Conservation (phyloP, 2,888 invertebrate species). For the Acronicta leporina region DNA sequence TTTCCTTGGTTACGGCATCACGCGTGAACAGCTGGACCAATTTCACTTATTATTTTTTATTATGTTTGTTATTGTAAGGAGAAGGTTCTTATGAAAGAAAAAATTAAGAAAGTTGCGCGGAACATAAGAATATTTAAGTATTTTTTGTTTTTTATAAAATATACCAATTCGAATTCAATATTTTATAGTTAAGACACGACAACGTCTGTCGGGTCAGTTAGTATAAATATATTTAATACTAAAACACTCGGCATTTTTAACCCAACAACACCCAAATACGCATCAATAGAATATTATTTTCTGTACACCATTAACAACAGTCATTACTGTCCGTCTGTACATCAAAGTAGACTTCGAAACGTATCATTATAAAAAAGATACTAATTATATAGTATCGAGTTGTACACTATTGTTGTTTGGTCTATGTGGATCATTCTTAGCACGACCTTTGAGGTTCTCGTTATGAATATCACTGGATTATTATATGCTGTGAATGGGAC, state of each 20-base stretch:
- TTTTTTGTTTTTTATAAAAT: too few species aligned
- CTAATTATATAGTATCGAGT: conserved; percentile 35
- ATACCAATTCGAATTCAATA: too few species aligned
- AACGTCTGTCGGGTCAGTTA: too few species aligned
- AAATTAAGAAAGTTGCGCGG: too few species aligned
- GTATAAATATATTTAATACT: neutral
- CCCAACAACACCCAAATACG: neutral
- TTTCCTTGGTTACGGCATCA: too few species aligned
- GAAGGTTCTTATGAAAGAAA: too few species aligned
- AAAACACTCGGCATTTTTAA: neutral
- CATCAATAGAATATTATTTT: conserved; percentile 15
- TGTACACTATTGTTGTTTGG: conserved; percentile 15
- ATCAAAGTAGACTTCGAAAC: conserved; percentile 20
- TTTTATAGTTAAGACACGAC: too few species aligned
- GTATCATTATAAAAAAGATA: conserved; percentile 37
- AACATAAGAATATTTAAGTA: too few species aligned
- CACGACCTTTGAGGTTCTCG: conserved; percentile 15
- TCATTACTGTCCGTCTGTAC: conserved; percentile 36
- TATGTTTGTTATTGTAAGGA: too few species aligned
- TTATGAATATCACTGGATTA: conserved; percentile 1
- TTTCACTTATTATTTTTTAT: too few species aligned
- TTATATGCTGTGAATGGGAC: conserved; percentile 1
- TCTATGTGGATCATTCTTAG: conserved; percentile 22
- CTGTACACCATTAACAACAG: conserved; percentile 21
- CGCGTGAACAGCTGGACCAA: too few species aligned